Evolutionary conservation across 2,113 vertebrate species (phyloP).

Genomic region (Rhineura floridana): DNA sequence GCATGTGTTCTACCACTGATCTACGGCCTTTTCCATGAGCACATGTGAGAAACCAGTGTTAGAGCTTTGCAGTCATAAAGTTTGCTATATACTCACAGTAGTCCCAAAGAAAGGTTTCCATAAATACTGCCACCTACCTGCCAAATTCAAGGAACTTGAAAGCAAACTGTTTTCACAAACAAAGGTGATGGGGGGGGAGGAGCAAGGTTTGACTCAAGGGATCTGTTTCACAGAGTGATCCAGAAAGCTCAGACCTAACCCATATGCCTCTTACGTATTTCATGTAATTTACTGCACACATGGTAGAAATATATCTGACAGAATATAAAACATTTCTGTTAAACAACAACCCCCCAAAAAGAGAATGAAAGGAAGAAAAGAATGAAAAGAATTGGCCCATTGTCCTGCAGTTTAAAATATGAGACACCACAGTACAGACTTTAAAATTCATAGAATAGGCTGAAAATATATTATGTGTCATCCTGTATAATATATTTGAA

Average conservation of each 20-base stretch:
- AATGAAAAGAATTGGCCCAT: conserved; percentile 66
- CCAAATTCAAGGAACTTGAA: conserved; percentile 36
- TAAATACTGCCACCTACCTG: conserved; percentile 27
- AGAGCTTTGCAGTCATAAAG: conserved; percentile 4
- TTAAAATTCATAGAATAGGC: conserved; percentile 71
- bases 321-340: conserved; percentile 68
- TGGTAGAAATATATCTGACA: conserved; percentile 64
- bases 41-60: not conserved
- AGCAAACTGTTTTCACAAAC: conserved; percentile 25
- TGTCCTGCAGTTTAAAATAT: conserved; percentile 71
- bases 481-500: conserved; percentile 76
- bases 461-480: conserved; percentile 76
- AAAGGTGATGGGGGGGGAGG: conserved; percentile 38
- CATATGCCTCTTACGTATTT: conserved; percentile 52
- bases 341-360: conserved; percentile 28
- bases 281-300: conserved; percentile 65
- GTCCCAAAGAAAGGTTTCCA: conserved; percentile 31
- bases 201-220: conserved; percentile 54
- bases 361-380: conserved; percentile 46
- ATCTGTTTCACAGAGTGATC: conserved; percentile 39
- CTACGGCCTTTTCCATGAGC: too few species aligned
- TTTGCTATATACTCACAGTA: not conserved
- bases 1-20: too few species aligned
- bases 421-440: conserved; percentile 59
- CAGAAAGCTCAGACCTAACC: conserved; percentile 64